Percentiles rank a stretch among this genome's conserved stretches.
Evolutionary conservation across 2,113 vertebrate species (phyloP).

Genomic region (Corydoras sp.): DNA sequence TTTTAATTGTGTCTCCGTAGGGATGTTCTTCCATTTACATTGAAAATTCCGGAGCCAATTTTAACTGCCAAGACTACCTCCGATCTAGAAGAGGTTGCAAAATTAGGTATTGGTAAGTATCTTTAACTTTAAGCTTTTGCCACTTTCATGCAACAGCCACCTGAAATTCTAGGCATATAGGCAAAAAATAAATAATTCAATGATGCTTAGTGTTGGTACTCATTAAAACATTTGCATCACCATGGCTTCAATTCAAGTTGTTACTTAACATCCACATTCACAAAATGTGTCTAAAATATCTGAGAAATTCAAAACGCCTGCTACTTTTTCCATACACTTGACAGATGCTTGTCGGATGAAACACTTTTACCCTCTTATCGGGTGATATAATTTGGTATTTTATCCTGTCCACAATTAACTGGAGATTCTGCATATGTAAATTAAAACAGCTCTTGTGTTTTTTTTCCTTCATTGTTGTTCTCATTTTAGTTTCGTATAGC

Average conservation of each 20-base stretch:
- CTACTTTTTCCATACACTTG: too few species aligned
- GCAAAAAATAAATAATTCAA: too few species aligned
- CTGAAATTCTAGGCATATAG: not conserved
- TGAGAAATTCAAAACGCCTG: too few species aligned
- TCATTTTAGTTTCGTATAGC: not conserved
- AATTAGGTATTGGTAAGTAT: slow-evolving; percentile 62
- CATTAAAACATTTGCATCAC: too few species aligned
- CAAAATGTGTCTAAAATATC: too few species aligned
- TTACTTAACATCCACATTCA: too few species aligned
- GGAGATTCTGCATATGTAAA: too few species aligned
- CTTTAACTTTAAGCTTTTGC: not conserved
- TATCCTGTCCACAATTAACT: too few species aligned
- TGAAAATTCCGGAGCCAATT: slow-evolving; percentile 83
- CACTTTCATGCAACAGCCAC: not conserved
- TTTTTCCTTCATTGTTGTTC: not conserved
- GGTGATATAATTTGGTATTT: too few species aligned
- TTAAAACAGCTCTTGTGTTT: not conserved
- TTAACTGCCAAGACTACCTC: slow-evolving; percentile 74
- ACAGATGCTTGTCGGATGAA: too few species aligned
- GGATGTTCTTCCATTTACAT: slow-evolving; percentile 86
- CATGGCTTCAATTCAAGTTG: too few species aligned
- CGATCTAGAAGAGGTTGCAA: slow-evolving; percentile 79
- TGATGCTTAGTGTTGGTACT: not conserved
- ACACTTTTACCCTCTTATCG: too few species aligned
- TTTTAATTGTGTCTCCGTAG: slow-evolving; percentile 53